Conservation (phyloP, 2,797 vertebrate species). For the Lepus oiostolus region DNA sequence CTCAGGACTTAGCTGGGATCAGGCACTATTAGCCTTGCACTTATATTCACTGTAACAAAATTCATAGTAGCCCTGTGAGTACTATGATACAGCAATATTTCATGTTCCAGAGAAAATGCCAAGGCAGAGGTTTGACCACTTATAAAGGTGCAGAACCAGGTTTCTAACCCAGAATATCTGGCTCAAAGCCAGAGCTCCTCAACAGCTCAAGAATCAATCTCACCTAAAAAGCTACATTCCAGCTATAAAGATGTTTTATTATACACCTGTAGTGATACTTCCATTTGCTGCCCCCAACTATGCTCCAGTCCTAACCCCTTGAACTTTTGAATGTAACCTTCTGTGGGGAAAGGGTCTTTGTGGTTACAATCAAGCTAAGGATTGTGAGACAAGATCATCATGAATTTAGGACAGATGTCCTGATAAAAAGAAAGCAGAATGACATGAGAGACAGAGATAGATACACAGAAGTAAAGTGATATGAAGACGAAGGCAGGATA, state of each 20-base stretch:
- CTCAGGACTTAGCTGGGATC: not conserved
- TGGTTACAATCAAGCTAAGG: not conserved
- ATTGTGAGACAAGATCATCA: not conserved
- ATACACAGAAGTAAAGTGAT: not conserved
- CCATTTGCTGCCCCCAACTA: not conserved
- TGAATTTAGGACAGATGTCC: not conserved
- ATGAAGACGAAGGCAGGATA: not conserved
- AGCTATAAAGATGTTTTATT: not conserved
- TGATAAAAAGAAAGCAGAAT: not conserved
- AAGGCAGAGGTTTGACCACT: conserved; percentile 11
- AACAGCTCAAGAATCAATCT: not conserved
- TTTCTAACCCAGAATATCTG: not conserved
- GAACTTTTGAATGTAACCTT: not conserved
- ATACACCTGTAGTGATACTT: not conserved
- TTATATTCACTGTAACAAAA: conserved; percentile 15
- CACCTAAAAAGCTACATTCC: not conserved
- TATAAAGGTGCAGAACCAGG: not conserved
- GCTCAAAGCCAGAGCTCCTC: not conserved
- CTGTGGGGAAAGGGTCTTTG: not conserved
- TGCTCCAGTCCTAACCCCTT: not conserved
- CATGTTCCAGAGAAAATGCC: conserved; percentile 21
- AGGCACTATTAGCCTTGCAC: not conserved
- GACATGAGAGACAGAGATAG: not conserved
- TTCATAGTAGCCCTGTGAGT: not conserved
- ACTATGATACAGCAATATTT: not conserved